Conservation (phyloP, 2,888 invertebrate genomes). For the Drosophila tanythrix region DNA sequence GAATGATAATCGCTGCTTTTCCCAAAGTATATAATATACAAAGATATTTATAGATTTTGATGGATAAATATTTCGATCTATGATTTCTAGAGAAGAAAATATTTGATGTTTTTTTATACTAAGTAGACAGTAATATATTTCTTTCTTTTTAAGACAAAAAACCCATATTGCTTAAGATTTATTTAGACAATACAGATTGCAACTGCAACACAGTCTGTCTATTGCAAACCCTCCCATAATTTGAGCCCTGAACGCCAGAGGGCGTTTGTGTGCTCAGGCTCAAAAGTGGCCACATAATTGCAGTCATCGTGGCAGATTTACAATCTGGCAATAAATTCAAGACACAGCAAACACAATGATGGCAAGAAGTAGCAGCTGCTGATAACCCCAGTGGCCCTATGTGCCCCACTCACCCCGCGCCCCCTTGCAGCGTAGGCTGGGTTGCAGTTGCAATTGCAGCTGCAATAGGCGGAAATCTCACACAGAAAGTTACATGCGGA, state of each 20-base stretch:
- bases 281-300: slow-evolving; percentile 59
- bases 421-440: slow-evolving; percentile 19
- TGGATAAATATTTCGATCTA: not conserved
- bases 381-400: not conserved
- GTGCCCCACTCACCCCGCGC: not conserved
- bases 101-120: not conserved
- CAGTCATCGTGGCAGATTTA: slow-evolving; percentile 63
- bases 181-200: not conserved
- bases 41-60: not conserved
- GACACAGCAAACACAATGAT: slow-evolving; percentile 39
- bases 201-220: not conserved
- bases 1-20: not conserved
- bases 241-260: not conserved
- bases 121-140: not conserved
- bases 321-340: slow-evolving; percentile 69
- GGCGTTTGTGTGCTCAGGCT: slow-evolving; percentile 17
- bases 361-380: slow-evolving; percentile 36
- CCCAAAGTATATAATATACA: not conserved
- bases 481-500: slow-evolving; percentile 75
- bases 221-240: not conserved
- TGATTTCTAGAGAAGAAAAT: not conserved
- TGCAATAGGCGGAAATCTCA: slow-evolving; percentile 75
- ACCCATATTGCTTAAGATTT: not conserved
- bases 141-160: not conserved
- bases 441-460: slow-evolving; percentile 49